A percentile compares a stretch with the other conserved stretches of the same genome.
Evolutionary conservation across 2,797 vertebrate species (phyloP).

Genomic region (Synanceia verrucosa): DNA sequence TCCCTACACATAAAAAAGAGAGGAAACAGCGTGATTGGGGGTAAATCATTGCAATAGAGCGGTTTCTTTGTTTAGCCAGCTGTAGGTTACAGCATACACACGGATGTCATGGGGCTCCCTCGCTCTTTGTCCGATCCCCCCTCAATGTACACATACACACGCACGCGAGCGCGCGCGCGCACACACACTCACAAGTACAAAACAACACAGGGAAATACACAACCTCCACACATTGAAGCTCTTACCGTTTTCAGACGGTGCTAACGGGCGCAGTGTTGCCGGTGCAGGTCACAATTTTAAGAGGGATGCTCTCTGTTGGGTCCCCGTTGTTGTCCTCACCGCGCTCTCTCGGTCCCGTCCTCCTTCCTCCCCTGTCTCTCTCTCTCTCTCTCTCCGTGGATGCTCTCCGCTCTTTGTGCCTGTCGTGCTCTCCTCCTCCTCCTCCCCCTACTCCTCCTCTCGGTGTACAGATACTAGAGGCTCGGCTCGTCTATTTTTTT

Average conservation of each 20-base stretch:
- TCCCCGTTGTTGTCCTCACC: constrained; percentile 64
- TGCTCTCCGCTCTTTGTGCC: constrained; percentile 77
- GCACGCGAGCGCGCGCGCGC: background rate
- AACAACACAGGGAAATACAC: constrained; percentile 32
- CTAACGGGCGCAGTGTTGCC: background rate
- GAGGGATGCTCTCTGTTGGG: constrained; percentile 49
- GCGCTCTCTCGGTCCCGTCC: constrained; percentile 59
- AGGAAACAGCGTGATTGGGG: constrained; percentile 50
- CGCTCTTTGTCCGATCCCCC: constrained; percentile 82
- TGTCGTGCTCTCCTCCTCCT: constrained; percentile 27
- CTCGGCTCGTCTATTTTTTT: background rate
- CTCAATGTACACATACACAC: constrained; percentile 69
- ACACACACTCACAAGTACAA: constrained; percentile 25
- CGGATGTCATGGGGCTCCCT: constrained; percentile 80
- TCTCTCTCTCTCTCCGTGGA: constrained; percentile 69
- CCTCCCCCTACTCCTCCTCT: constrained; percentile 38
- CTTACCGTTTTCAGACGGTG: constrained; percentile 49
- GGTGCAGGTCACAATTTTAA: constrained; percentile 11
- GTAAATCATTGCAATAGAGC: constrained; percentile 66
- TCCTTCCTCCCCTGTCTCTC: constrained; percentile 64
- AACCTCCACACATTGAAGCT: background rate
- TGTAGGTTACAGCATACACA: constrained; percentile 79
- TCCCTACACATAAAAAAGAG: constrained; percentile 43
- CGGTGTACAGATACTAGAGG: constrained; percentile 28
- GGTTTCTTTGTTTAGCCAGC: constrained; percentile 85